Evolutionary conservation across 2,113 vertebrate genomes (phyloP).

Genomic region (Hystrix cristata): DNA sequence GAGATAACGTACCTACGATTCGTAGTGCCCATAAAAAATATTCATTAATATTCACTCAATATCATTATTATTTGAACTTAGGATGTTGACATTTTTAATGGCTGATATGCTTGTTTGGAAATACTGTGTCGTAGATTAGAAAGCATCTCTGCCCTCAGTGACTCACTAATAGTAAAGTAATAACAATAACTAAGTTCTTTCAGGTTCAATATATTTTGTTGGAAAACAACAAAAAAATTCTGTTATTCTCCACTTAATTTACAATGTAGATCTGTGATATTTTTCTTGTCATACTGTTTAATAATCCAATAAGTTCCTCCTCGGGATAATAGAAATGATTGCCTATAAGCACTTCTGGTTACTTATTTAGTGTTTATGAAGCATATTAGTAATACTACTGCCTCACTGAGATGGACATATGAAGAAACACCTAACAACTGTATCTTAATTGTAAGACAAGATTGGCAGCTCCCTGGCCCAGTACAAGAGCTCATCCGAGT

Average conservation of each 20-base stretch:
- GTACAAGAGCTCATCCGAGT: neutral
- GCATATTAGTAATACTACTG: neutral
- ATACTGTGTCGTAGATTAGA: constrained; percentile 24
- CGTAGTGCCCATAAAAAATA: neutral
- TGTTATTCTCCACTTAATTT: constrained; percentile 27
- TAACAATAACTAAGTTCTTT: constrained; percentile 23
- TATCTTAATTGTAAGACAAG: neutral
- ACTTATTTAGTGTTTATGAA: constrained; percentile 25
- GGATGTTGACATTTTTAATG: neutral
- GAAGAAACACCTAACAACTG: neutral
- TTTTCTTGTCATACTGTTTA: constrained; percentile 29
- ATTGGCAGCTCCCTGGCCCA: neutral
- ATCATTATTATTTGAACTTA: constrained; percentile 33
- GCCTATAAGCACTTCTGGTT: constrained; percentile 1
- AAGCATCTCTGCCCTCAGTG: constrained; percentile 28
- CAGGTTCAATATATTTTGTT: neutral
- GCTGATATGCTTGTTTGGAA: neutral
- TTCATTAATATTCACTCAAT: neutral
- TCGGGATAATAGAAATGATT: constrained; percentile 18
- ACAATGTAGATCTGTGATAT: neutral
- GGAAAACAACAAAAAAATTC: constrained; percentile 14
- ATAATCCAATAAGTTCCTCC: neutral
- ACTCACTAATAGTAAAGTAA: neutral
- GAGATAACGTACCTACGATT: neutral
- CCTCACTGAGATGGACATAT: neutral